Base-by-base conservation (phyloP, 2,888 invertebrate species). In the Brachyptera risi region DNA sequence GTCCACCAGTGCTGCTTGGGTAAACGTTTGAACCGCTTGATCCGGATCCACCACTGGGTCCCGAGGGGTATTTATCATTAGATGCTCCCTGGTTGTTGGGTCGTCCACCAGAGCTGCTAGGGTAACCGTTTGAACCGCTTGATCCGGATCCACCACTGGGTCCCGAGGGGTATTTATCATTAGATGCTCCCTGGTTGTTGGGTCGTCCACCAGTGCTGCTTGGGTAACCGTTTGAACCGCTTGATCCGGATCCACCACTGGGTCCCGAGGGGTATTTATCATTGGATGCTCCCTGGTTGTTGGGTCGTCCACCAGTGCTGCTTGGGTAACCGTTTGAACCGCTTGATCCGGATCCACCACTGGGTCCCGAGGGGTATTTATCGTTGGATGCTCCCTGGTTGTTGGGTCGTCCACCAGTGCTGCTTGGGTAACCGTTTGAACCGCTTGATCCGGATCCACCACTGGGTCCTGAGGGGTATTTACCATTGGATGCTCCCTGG, bases 381-480 rank as follows among this genome's bases (percentile, higher is more conserved):
- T n/a, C n/a, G n/a, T n/a, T n/a, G n/a, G n/a, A n/a, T 56, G 73
- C 68, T 15, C 72, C 70, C 17, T 73, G 68, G 24, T 73, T 40
- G n/a, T 50, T 51, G 9, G 60, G 51, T 9, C 35, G 54, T 27
- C 58, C 61, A n/a, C 61, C 58, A 3, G 49, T 9, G 27, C 51
- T 26, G 58, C 71, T 70, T 19, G 73, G 68, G 21, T 51, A 68
- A 15, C 56, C 60, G 21, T 23, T 24, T 24, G 72, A 71, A n/a
- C 49, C 24, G 7, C n/a, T n/a, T n/a, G n/a, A n/a, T n/a, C n/a
- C n/a, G n/a, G n/a, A n/a, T 27, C 42, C 37, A 23, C 51, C 51
- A 3, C 15, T 15, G 17, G 42, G 42, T 9, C 42, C 35, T 7
- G 71, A 70, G 50, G 71, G 70, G n/a, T 75, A 74, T n/a, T n/a